Evolutionary conservation across 2,113 vertebrate genomes (phyloP).

Genomic region (Spea bombifrons): DNA sequence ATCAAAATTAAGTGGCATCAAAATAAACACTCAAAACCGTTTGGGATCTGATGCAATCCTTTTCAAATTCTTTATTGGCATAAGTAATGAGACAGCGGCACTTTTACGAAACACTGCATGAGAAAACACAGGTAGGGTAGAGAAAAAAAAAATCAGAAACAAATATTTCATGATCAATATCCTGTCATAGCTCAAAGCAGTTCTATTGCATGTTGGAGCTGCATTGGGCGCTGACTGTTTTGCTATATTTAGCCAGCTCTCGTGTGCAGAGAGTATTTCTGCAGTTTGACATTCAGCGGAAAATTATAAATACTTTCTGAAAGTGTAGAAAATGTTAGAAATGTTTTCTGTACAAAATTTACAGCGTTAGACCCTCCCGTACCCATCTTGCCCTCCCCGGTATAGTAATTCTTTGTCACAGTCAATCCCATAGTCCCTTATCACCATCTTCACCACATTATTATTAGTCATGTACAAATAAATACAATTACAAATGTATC

Average conservation of each 20-base stretch:
- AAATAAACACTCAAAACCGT: slow-evolving; percentile 3
- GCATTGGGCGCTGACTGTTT: slow-evolving; percentile 11
- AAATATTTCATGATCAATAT: slow-evolving; percentile 34
- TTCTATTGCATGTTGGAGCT: slow-evolving; percentile 24
- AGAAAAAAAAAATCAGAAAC: slow-evolving; percentile 8
- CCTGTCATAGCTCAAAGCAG: slow-evolving; percentile 36
- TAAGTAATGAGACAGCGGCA: slow-evolving; percentile 81
- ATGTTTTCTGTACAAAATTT: slow-evolving; percentile 93
- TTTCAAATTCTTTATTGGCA: slow-evolving; percentile 84
- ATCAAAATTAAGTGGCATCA: neutral
- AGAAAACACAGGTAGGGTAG: slow-evolving; percentile 77
- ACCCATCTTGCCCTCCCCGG: slow-evolving; percentile 45
- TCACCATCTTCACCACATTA: slow-evolving; percentile 18
- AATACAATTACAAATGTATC: slow-evolving; percentile 17
- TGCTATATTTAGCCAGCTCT: slow-evolving; percentile 68
- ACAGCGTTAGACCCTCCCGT: slow-evolving; percentile 69
- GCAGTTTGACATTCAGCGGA: slow-evolving; percentile 84
- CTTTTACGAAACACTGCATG: slow-evolving; percentile 87
- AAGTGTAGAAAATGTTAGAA: slow-evolving; percentile 96
- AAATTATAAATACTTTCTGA: slow-evolving; percentile 87
- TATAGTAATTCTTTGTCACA: slow-evolving; percentile 36
- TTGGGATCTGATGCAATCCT: slow-evolving; percentile 47
- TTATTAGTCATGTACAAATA: slow-evolving; percentile 16
- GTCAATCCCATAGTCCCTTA: slow-evolving; percentile 28
- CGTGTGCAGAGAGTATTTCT: slow-evolving; percentile 56